These are phyloP conservation scores for Coranthus polyacanthus DNA, from an alignment of 2,797 vertebrate species.

Conservation along the genomic window DNA sequence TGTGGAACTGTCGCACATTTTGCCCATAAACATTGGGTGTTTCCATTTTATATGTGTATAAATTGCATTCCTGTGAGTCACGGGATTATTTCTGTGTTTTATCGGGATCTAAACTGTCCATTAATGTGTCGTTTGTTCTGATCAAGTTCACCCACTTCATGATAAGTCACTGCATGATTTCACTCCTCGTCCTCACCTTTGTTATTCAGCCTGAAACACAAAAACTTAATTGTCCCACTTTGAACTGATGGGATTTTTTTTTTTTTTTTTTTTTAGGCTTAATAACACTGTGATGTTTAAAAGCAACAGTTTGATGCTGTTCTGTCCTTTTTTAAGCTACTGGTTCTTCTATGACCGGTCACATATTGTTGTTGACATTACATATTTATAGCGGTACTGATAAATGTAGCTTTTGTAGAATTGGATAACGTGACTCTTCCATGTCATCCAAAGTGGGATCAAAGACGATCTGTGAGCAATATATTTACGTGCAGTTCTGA, in stretches of 20 bases:
- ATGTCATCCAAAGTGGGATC: constrained; percentile 70
- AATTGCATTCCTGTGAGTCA: background rate
- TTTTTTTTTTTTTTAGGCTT: no score
- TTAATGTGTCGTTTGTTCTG: constrained; percentile 17
- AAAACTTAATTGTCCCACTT: constrained; percentile 57
- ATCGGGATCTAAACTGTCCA: constrained; percentile 20
- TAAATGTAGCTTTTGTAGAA: no score
- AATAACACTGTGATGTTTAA: background rate
- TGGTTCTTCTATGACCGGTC: no score
- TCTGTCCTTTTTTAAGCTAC: no score
- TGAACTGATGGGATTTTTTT: constrained; percentile 60
- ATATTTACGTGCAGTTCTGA: constrained; percentile 19
- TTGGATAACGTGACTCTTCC: constrained; percentile 6
- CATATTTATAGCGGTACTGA: no score
- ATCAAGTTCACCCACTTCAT: constrained; percentile 14
- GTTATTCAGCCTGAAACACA: constrained; percentile 30
- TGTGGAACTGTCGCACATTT: background rate
- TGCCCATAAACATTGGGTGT: background rate
- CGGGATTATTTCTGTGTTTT: constrained; percentile 11
- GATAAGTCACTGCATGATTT: constrained; percentile 53
- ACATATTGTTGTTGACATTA: no score
- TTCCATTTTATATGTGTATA: constrained; percentile 12
- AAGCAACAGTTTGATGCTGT: background rate
- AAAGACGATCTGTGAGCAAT: constrained; percentile 8
- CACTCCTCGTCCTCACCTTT: constrained; percentile 40